These are phyloP conservation scores for Bathynomus jamesi DNA, from an alignment of 1,140 invertebrate genomes.

Conservation along the genomic window DNA sequence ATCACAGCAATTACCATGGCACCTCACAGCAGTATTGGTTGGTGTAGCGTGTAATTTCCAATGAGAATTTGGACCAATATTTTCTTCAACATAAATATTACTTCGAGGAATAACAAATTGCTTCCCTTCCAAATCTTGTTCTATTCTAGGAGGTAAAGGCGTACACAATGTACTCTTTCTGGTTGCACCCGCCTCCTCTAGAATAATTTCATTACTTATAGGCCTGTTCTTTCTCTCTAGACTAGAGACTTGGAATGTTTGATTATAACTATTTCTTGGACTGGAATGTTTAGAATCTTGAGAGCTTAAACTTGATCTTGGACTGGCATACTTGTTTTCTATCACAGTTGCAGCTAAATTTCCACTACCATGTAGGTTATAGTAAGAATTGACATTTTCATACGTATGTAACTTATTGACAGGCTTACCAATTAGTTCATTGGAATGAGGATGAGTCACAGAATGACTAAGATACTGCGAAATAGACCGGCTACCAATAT, in stretches of 20 bases:
- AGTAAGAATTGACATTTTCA: constrained; percentile 29
- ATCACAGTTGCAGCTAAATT: constrained; percentile 34
- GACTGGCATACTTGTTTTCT: constrained; percentile 41
- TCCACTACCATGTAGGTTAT: constrained; percentile 18
- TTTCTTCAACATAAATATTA: constrained; percentile 49
- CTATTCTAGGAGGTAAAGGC: constrained; percentile 34
- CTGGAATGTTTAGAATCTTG: constrained; percentile 50
- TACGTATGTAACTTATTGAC: constrained; percentile 33
- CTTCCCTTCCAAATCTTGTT: constrained; percentile 43
- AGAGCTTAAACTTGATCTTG: constrained; percentile 48
- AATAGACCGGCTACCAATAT: background rate
- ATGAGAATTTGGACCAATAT: constrained; percentile 25
- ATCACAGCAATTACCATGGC: background rate
- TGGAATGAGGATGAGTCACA: constrained; percentile 18
- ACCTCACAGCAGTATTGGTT: constrained; percentile 1
- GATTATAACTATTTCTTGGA: constrained; percentile 47
- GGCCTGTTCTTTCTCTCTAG: constrained; percentile 32
- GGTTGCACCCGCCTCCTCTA: constrained; percentile 8
- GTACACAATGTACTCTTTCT: constrained; percentile 2
- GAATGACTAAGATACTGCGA: no score
- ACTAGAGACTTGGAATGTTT: constrained; percentile 35
- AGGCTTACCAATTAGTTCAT: constrained; percentile 15
- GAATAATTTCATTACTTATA: constrained; percentile 26
- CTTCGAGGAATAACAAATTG: constrained; percentile 57
- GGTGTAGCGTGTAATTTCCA: constrained; percentile 23